phyloP scores from a whole-genome alignment of 2,797 vertebrate species.

The Chiropotes sagulatus region DNA sequence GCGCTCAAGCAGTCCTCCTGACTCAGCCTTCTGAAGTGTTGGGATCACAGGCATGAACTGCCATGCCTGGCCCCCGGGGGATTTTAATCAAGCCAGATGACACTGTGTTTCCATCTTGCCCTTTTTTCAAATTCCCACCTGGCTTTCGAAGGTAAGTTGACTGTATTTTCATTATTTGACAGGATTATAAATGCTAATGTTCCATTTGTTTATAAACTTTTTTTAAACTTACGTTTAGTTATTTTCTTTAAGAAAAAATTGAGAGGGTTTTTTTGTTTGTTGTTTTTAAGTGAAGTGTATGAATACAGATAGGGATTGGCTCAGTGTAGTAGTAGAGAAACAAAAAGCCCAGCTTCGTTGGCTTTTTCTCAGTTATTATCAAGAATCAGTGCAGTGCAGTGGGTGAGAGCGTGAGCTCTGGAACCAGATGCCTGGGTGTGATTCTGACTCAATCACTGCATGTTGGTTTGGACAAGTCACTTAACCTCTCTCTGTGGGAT shows the following conservation, averaged over 20 bases:
- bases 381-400: neutral
- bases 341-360: neutral
- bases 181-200: neutral
- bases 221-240: neutral
- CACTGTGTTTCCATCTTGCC: neutral
- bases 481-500: neutral
- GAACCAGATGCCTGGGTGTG: neutral
- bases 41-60: neutral
- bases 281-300: neutral
- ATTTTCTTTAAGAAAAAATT: conserved; percentile 14
- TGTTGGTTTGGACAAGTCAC: neutral
- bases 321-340: neutral
- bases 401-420: neutral
- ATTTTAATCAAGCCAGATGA: neutral
- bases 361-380: neutral
- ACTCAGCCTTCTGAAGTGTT: neutral
- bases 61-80: neutral
- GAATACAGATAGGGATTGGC: neutral
- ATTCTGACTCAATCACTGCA: neutral
- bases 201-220: neutral
- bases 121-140: neutral
- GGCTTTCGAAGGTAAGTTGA: neutral
- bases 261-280: neutral
- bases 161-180: neutral
- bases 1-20: neutral